Percentiles rank a stretch among this genome's conserved stretches.
Conservation (phyloP, 1,140 invertebrate genomes). For the Drusus annulatus region DNA sequence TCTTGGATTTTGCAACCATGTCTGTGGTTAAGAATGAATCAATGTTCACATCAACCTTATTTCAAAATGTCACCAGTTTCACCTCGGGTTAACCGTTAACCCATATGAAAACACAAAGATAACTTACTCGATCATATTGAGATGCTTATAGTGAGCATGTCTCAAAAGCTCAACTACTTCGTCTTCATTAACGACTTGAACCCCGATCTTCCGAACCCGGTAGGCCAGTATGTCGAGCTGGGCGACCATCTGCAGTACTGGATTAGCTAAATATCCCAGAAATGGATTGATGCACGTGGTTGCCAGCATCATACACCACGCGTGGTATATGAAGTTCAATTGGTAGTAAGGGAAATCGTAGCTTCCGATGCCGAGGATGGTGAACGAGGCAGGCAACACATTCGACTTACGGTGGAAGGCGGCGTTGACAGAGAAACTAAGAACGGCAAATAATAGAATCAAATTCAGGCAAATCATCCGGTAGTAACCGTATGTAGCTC, state of each 20-base stretch:
- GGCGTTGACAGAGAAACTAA: not conserved
- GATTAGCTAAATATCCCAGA: conserved; percentile 4
- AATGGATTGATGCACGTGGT: conserved; percentile 1
- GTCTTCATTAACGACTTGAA: not conserved
- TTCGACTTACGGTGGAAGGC: not conserved
- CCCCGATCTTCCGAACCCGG: conserved; percentile 15
- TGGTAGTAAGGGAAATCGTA: conserved; percentile 14
- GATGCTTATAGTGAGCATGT: conserved; percentile 7
- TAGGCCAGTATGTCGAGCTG: conserved; percentile 17
- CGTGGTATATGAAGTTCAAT: conserved; percentile 19
- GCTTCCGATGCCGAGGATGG: conserved; percentile 1
- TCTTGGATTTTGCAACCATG: too few relatives aligned
- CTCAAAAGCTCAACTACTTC: not conserved
- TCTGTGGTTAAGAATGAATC: too few relatives aligned
- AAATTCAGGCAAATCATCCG: not conserved
- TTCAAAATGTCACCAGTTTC: too few relatives aligned
- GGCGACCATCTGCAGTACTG: conserved; percentile 4
- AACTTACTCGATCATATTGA: conserved; percentile 21
- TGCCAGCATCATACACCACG: not conserved
- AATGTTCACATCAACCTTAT: too few relatives aligned
- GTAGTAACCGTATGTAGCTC: conserved; percentile 3
- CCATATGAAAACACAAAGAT: too few relatives aligned
- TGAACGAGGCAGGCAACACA: not conserved
- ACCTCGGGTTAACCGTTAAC: too few relatives aligned
- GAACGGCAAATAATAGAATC: not conserved